These are phyloP conservation scores for Temnothorax ravouxi DNA, from an alignment of 2,888 invertebrate genomes.

Conservation along the genomic window DNA sequence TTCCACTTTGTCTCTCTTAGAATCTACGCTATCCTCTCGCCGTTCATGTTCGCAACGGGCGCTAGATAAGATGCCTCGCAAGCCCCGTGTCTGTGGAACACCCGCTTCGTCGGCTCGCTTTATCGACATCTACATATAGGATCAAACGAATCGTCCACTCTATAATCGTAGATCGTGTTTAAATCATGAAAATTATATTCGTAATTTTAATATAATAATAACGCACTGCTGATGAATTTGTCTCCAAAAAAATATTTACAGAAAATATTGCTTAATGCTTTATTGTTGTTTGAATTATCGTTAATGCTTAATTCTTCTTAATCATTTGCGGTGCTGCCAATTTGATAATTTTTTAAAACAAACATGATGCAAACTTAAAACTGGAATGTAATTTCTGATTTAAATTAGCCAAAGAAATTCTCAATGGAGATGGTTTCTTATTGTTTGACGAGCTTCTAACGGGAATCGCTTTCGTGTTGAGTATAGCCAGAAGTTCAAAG, in stretches of 20 bases:
- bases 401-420: neutral
- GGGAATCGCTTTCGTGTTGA: slow-evolving; percentile 25
- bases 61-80: slow-evolving; percentile 67
- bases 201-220: neutral
- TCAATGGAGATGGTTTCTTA: slow-evolving; percentile 1
- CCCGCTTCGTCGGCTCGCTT: slow-evolving; percentile 60
- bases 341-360: neutral
- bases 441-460: slow-evolving; percentile 19
- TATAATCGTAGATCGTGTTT: slow-evolving; percentile 2
- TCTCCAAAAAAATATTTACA: neutral
- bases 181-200: slow-evolving; percentile 5
- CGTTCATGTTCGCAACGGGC: slow-evolving; percentile 62
- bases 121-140: slow-evolving; percentile 54
- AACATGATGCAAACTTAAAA: neutral
- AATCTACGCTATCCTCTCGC: slow-evolving; percentile 55
- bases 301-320: neutral
- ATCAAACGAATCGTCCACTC: slow-evolving; percentile 27
- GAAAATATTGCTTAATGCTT: neutral
- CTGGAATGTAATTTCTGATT: neutral
- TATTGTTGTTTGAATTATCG: no score
- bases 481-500: slow-evolving; percentile 48
- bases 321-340: neutral
- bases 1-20: slow-evolving; percentile 62
- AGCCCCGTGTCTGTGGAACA: slow-evolving; percentile 51
- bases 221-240: neutral